phyloP scores from a whole-genome alignment of 64 coral and sea anemone species.

The Montipora efflorescens region DNA sequence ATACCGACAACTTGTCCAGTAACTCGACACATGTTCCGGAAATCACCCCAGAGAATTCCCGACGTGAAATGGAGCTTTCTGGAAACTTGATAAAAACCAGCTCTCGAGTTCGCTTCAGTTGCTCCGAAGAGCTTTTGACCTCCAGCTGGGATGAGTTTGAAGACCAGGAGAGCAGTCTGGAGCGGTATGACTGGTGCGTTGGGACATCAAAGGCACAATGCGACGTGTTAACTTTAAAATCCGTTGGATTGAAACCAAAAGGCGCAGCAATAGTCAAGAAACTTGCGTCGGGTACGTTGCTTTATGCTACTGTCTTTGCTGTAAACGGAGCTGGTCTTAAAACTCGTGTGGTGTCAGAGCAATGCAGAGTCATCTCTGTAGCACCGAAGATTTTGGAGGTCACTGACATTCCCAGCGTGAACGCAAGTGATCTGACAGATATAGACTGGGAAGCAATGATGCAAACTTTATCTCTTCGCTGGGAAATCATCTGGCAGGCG shows the following conservation, averaged over 20 bases:
- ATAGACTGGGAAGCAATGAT: slow-evolving; percentile 86
- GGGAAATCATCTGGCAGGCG: slow-evolving; percentile 58
- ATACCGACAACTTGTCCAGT: not conserved
- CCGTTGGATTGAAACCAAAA: slow-evolving; percentile 5
- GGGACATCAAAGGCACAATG: slow-evolving; percentile 70
- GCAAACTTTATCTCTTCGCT: slow-evolving; percentile 71
- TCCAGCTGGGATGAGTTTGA: slow-evolving; percentile 89
- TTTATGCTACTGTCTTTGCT: slow-evolving; percentile 70
- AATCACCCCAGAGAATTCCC: not conserved
- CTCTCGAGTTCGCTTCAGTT: slow-evolving; percentile 60
- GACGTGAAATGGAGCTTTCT: not conserved
- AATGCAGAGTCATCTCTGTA: slow-evolving; percentile 63
- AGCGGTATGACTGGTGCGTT: slow-evolving; percentile 82
- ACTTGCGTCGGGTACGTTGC: slow-evolving; percentile 68
- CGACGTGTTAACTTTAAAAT: slow-evolving; percentile 51
- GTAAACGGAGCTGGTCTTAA: slow-evolving; percentile 65
- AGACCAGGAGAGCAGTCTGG: slow-evolving; percentile 74
- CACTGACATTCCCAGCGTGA: slow-evolving; percentile 62
- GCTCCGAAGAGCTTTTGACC: slow-evolving; percentile 81
- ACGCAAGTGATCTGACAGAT: slow-evolving; percentile 59
- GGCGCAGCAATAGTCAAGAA: slow-evolving; percentile 63
- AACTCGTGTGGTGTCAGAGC: slow-evolving; percentile 51
- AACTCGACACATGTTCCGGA: not conserved
- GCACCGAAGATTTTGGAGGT: slow-evolving; percentile 83
- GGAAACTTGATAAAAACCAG: not conserved